These are phyloP conservation scores for Nemotelus pantherinus DNA, from an alignment of 2,888 invertebrate genomes.

Conservation along the genomic window DNA sequence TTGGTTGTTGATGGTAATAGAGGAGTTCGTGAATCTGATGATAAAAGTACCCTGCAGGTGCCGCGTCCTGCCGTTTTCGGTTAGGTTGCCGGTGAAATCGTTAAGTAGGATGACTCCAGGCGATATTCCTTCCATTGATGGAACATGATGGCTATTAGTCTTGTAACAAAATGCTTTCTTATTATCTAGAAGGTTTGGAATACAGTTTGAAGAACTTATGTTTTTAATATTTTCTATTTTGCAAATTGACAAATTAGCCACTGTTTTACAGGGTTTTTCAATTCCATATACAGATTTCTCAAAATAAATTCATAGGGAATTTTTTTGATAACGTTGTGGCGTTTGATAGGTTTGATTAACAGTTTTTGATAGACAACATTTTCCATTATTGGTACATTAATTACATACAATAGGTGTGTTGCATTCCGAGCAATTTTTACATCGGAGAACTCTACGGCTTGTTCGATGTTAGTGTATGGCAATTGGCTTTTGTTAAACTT, in stretches of 20 bases:
- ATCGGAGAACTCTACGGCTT: slow-evolving; percentile 49
- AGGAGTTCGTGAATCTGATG: background rate
- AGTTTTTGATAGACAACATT: slow-evolving; percentile 1
- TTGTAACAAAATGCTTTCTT: background rate
- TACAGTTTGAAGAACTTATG: background rate
- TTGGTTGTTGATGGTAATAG: background rate
- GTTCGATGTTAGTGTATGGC: slow-evolving; percentile 49
- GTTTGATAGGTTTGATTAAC: background rate
- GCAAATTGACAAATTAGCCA: background rate
- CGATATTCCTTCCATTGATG: too few species aligned
- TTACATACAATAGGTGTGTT: background rate
- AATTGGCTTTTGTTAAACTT: slow-evolving; percentile 47
- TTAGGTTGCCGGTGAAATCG: too few species aligned
- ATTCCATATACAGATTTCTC: background rate
- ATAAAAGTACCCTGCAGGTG: background rate
- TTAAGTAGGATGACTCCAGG: too few species aligned
- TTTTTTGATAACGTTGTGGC: background rate
- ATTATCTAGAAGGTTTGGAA: background rate
- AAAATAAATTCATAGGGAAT: background rate
- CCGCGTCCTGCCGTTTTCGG: background rate
- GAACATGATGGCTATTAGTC: too few species aligned
- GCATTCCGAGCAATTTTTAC: background rate
- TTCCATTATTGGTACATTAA: slow-evolving; percentile 9
- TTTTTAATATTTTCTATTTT: background rate
- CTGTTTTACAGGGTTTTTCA: background rate